Evolutionary conservation across 2,888 invertebrate species (phyloP).

Genomic region (Nymphalis polychloros): DNA sequence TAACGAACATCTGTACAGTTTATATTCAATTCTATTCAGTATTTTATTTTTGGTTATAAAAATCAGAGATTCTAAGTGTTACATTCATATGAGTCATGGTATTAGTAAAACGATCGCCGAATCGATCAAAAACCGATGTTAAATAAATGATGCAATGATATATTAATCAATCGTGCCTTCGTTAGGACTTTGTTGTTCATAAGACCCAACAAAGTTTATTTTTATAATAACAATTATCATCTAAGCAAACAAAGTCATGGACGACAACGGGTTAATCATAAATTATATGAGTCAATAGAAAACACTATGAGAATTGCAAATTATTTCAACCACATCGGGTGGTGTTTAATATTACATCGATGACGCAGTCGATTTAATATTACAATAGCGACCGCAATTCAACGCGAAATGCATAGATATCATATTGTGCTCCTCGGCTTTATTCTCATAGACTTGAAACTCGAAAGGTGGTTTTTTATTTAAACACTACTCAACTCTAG

Average conservation of each 20-base stretch:
- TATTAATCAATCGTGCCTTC: neutral
- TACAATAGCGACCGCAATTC: conserved; percentile 10
- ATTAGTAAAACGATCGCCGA: neutral
- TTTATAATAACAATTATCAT: too few relatives aligned
- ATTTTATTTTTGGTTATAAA: too few relatives aligned
- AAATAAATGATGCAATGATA: neutral
- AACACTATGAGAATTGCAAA: conserved; percentile 9
- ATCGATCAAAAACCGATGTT: neutral
- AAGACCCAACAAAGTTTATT: too few relatives aligned
- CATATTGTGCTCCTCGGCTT: neutral
- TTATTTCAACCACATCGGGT: neutral
- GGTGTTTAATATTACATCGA: conserved; percentile 7
- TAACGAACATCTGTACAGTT: too few relatives aligned
- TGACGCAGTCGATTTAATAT: conserved; percentile 6
- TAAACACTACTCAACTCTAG: too few relatives aligned
- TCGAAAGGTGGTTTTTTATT: neutral
- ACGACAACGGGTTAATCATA: neutral
- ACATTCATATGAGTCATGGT: too few relatives aligned
- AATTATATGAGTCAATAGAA: neutral
- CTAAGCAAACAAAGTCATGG: neutral
- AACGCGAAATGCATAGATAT: neutral
- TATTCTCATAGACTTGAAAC: neutral
- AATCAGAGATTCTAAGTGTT: too few relatives aligned
- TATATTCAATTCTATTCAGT: too few relatives aligned
- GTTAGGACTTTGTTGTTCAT: too few relatives aligned